Evolutionary conservation across 2,113 vertebrate genomes (phyloP).

Genomic region (Gymnocephalus cernua): DNA sequence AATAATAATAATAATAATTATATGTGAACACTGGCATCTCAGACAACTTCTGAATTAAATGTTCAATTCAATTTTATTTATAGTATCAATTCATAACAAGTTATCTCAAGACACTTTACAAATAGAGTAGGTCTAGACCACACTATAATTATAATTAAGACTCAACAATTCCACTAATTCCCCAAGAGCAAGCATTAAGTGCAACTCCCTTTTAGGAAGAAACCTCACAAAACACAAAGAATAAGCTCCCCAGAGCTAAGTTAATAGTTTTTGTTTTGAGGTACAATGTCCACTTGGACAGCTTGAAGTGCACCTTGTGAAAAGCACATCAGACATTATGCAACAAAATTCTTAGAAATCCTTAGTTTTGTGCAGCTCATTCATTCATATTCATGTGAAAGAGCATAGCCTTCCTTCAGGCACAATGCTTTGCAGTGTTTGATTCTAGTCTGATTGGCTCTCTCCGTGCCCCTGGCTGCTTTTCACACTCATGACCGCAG

Average conservation of each 20-base stretch:
- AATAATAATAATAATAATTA: too few relatives aligned
- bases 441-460: slow-evolving; percentile 29
- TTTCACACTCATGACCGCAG: slow-evolving; percentile 44
- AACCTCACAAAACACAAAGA: too few relatives aligned
- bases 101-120: too few relatives aligned
- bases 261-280: too few relatives aligned
- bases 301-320: neutral
- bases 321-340: slow-evolving; percentile 19
- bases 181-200: too few relatives aligned
- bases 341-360: slow-evolving; percentile 11
- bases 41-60: neutral
- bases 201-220: too few relatives aligned
- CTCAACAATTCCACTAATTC: too few relatives aligned
- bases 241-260: too few relatives aligned
- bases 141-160: too few relatives aligned
- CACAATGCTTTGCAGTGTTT: slow-evolving; percentile 28
- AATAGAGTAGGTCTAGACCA: too few relatives aligned
- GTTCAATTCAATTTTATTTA: too few relatives aligned
- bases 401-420: neutral
- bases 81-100: too few relatives aligned
- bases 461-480: slow-evolving; percentile 23
- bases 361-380: slow-evolving; percentile 18
- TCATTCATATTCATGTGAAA: slow-evolving; percentile 3
- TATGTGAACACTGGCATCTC: slow-evolving; percentile 3
- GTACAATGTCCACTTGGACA: neutral